These are phyloP conservation scores for Ephestia elutella DNA, from an alignment of 1,140 invertebrate species.

Conservation along the genomic window DNA sequence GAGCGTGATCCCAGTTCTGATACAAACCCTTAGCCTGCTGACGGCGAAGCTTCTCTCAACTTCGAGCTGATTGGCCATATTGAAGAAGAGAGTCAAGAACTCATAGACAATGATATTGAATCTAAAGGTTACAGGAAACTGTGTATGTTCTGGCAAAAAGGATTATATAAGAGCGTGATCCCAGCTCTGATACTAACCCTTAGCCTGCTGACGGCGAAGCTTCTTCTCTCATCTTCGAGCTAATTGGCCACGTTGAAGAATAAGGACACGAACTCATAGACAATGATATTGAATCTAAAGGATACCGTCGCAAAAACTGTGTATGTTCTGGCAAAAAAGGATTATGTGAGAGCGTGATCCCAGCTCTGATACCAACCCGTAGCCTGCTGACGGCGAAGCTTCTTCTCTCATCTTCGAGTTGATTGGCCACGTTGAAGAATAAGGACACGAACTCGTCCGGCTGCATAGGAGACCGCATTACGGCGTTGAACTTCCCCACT, in stretches of 20 bases:
- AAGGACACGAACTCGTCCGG: constrained; percentile 66
- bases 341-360: no score
- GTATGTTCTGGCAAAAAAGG: no score
- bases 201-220: constrained; percentile 56
- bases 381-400: constrained; percentile 58
- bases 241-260: constrained; percentile 67
- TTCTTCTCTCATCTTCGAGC: constrained; percentile 60
- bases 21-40: constrained; percentile 49
- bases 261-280: constrained; percentile 65
- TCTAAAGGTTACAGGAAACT: no score
- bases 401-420: constrained; percentile 61
- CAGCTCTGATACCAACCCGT: constrained; percentile 47
- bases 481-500: constrained; percentile 49
- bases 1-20: no score
- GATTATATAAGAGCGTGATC: no score
- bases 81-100: constrained; percentile 68
- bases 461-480: constrained; percentile 48
- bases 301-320: no score
- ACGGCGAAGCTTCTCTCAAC: constrained; percentile 60
- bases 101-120: no score
- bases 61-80: constrained; percentile 60
- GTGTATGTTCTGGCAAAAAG: no score
- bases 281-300: no score
- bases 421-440: constrained; percentile 66
- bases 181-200: constrained; percentile 49